A percentile compares a stretch with the other conserved stretches of the same genome.
phyloP scores from a whole-genome alignment of 1,140 invertebrate genomes.

The Hyposmocoma kahamanoa region DNA sequence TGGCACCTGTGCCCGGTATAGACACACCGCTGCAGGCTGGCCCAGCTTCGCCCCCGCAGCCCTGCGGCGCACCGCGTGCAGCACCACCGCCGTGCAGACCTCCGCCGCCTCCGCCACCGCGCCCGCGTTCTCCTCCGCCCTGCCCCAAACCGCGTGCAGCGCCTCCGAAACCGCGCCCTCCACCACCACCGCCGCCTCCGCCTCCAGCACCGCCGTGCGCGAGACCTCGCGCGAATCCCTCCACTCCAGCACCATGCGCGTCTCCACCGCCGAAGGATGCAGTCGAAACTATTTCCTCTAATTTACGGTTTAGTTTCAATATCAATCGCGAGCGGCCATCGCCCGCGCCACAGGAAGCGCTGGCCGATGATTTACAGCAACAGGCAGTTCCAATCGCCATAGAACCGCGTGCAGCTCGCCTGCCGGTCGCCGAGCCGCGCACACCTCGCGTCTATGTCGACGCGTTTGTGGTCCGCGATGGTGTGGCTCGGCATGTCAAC shows the following conservation, averaged over 20 bases:
- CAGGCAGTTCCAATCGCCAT: constrained; percentile 25
- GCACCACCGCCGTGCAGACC: constrained; percentile 21
- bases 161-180: constrained; percentile 31
- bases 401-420: constrained; percentile 38
- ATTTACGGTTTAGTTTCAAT: constrained; percentile 52
- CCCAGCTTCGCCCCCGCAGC: constrained; percentile 24
- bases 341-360: constrained; percentile 25
- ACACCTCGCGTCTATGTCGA: constrained; percentile 65
- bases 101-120: constrained; percentile 25
- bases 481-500: constrained; percentile 49
- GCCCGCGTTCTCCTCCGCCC: constrained; percentile 34
- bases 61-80: constrained; percentile 28
- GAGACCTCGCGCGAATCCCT: constrained; percentile 37
- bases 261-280: constrained; percentile 33
- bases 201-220: constrained; percentile 39
- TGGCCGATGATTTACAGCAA: constrained; percentile 18
- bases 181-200: constrained; percentile 27
- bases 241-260: constrained; percentile 41
- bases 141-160: constrained; percentile 34
- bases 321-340: constrained; percentile 38
- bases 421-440: constrained; percentile 37
- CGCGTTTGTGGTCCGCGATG: constrained; percentile 63
- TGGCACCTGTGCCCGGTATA: constrained; percentile 57
- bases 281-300: constrained; percentile 51
- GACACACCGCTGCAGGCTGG: constrained; percentile 39